Base-by-base conservation (phyloP, 2,797 vertebrate species). In the Sphenopsis melanotis region DNA sequence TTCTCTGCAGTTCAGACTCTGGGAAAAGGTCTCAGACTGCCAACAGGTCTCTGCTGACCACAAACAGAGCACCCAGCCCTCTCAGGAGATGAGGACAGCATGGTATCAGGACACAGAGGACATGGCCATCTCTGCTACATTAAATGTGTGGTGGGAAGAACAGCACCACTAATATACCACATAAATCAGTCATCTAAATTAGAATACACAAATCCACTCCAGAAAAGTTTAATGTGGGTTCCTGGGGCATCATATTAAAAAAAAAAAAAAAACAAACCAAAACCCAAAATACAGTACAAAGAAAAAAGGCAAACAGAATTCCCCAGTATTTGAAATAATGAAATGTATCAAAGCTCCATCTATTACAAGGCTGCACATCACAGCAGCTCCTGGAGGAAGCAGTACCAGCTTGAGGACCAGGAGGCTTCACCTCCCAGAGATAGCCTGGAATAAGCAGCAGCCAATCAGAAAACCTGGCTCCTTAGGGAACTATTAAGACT, bases 181-280 rank as follows among this genome's bases (percentile, higher is more conserved):
- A 0, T 27, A 64, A 63, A 81, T n/a, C 63, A 53, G 21, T 32
- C 41, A 89, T 66, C 53, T 23, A 8, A 78, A 78, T 71, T 44
- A 83, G 53, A 87, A 89, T 37, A 91, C 63, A 82, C 36, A 68
- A 72, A 60, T 82, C 66, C 84, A 87, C 30, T 87, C 55, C 70
- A 92, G 39, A 94, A 78, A 84, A 92, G 74, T 91, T 94, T 92
- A 92, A 94, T 87, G 39, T 20, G 13, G 27, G 49, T 69, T 81
- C 46, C 78, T 81, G 42, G 55, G 69, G 70, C 74, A 82, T 60
- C 16, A 30, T 53, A 53, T 27, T 30, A 10, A 37, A 37, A 21
- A 44, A 57, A 34, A 32, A 52, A 53, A 15, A 11, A 36, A 80
- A 61, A 64, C 3, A 41, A 57, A 41, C 4, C 12, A 22, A 44